phyloP scores from a whole-genome alignment of 2,797 vertebrate genomes.

The Enteromius thamalakanensis region DNA sequence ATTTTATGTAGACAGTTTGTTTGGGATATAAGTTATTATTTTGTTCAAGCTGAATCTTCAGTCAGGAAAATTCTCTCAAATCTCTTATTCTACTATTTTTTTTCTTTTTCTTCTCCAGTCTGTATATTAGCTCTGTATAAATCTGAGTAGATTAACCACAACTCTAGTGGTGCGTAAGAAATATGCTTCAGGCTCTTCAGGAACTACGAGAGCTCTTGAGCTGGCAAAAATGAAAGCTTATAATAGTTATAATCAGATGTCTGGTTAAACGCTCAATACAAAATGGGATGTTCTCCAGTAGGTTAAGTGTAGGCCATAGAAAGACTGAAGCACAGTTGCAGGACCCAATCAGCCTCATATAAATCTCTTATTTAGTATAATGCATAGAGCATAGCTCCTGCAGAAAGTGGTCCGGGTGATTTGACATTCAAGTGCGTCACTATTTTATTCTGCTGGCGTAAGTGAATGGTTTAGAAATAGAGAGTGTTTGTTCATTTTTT shows the following conservation, averaged over 20 bases:
- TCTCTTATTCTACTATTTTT: neutral
- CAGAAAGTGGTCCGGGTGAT: neutral
- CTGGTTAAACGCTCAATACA: constrained; percentile 21
- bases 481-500: neutral
- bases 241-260: constrained; percentile 27
- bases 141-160: constrained; percentile 19
- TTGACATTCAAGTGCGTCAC: neutral
- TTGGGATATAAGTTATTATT: neutral
- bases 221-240: constrained; percentile 35
- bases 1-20: neutral
- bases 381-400: neutral
- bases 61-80: neutral
- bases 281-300: constrained; percentile 20
- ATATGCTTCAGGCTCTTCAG: constrained; percentile 2
- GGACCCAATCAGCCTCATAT: constrained; percentile 24
- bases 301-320: constrained; percentile 31
- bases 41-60: neutral
- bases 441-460: constrained; percentile 4
- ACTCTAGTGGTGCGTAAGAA: neutral
- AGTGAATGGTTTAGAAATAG: constrained; percentile 14
- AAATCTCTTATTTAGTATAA: constrained; percentile 31
- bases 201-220: constrained; percentile 41
- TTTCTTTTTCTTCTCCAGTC: neutral
- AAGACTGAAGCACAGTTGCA: constrained; percentile 28
- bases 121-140: constrained; percentile 18